Base-by-base conservation (phyloP, 2,113 vertebrate genomes). In the Forbesichthys agassizii region DNA sequence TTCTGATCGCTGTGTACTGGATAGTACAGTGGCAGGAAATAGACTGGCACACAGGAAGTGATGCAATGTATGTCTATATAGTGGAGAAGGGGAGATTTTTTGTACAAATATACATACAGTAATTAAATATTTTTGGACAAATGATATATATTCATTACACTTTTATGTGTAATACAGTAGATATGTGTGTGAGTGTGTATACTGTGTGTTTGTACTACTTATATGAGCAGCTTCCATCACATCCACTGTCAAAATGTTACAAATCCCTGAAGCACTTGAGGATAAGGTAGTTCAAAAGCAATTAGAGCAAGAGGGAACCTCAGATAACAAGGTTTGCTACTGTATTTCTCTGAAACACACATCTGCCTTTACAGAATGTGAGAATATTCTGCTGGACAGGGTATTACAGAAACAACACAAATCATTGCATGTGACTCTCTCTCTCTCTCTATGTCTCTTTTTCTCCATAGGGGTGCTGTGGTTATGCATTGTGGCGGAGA, bases 401-500 rank as follows among this genome's bases (percentile, higher is more conserved):
- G 59, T 64, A 49, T 66, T 66, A 51, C 13, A 12, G 36, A 27
- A 68, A 64, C 48, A 64, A 53, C 16, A 68, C 10, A 36, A n/a
- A 27, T 63, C 42, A 74, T 20, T 20, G 11, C 65, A 62, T 73
- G 11, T 67, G 48, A 54, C 18, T 33, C 42, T 48, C 9, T 63
- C 12, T 48, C 11, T 65, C n/a, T 4, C 52, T 59, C 42, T 48
- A 10, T 68, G 14, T 65, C 66, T 0, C 18, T 12, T 20, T 71
- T 52, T 56, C 61, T 52, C 68, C 77, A 7, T 87, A 97, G 96
- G 94, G 4, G 91, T 96, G 57, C 75, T 96, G n/a, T 96, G 94
- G 95, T 75, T 98, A 63, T 96, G 94, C 3, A 92, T 96, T 0
- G 90, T 94, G 61, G 90, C 95, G 0, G 94, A 98, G 77, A 89